Percentiles rank a stretch among this genome's conserved stretches.
phyloP scores from a whole-genome alignment of 2,797 vertebrate species.

The Setipinna tenuifilis region DNA sequence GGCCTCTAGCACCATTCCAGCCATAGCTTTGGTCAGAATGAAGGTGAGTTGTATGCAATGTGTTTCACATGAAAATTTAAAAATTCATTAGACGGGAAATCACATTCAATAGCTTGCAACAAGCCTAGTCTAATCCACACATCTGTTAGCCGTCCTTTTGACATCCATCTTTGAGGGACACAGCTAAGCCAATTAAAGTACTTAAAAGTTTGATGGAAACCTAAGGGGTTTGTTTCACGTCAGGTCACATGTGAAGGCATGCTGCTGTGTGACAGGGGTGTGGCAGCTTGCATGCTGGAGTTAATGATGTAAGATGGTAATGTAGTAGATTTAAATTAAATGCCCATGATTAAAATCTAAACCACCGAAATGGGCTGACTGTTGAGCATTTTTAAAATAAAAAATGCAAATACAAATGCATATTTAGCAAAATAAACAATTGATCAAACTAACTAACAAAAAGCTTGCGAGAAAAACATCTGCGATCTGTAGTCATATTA shows the following conservation, averaged over 20 bases:
- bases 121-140: background rate
- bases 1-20: background rate
- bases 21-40: background rate
- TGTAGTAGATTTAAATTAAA: background rate
- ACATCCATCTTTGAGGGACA: background rate
- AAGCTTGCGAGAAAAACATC: background rate
- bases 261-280: background rate
- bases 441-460: background rate
- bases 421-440: background rate
- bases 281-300: background rate
- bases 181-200: constrained; percentile 12
- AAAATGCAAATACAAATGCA: background rate
- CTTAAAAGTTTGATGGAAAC: constrained; percentile 22
- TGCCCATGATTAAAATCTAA: background rate
- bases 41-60: background rate
- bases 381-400: background rate
- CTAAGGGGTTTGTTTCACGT: background rate
- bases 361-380: background rate
- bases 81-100: background rate
- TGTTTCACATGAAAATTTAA: background rate
- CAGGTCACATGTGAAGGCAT: background rate
- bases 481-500: background rate
- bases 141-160: background rate
- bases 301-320: background rate
- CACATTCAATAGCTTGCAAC: background rate